A percentile compares a stretch with the other conserved stretches of the same genome.
These are phyloP conservation scores for Enoplosus armatus DNA, from an alignment of 2,797 vertebrate genomes.

Conservation along the genomic window DNA sequence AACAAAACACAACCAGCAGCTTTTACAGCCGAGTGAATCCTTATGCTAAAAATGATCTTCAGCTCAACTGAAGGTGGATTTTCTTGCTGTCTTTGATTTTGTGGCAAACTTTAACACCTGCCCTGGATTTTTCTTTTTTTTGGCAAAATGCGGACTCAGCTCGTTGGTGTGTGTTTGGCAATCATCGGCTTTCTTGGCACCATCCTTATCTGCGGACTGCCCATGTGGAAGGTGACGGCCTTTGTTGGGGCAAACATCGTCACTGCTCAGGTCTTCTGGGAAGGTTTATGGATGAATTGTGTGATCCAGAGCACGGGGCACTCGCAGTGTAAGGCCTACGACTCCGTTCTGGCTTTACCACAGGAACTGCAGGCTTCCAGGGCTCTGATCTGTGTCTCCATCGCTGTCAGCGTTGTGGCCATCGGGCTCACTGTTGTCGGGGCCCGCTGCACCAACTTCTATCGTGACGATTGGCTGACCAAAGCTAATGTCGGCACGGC, in stretches of 20 bases:
- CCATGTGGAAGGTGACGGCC: slow-evolving; percentile 85
- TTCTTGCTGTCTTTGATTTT: not conserved
- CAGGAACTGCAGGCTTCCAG: slow-evolving; percentile 80
- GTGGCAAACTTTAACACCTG: not conserved
- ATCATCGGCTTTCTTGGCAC: slow-evolving; percentile 83
- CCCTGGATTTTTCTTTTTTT: slow-evolving; percentile 8
- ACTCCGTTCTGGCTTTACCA: slow-evolving; percentile 83
- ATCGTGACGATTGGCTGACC: slow-evolving; percentile 52
- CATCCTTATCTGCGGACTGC: slow-evolving; percentile 81
- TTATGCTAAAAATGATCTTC: slow-evolving; percentile 13
- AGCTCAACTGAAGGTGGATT: not conserved
- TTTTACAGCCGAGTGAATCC: not conserved
- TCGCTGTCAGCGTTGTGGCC: slow-evolving; percentile 77
- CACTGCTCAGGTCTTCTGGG: slow-evolving; percentile 83
- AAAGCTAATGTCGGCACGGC: slow-evolving; percentile 77
- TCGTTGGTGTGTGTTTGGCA: slow-evolving; percentile 78
- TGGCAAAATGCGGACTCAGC: slow-evolving; percentile 75
- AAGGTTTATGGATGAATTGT: slow-evolving; percentile 88
- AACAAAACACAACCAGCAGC: slow-evolving; percentile 29
- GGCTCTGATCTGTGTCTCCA: slow-evolving; percentile 80
- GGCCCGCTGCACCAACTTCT: slow-evolving; percentile 81
- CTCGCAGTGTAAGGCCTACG: slow-evolving; percentile 81
- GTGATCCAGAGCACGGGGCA: slow-evolving; percentile 86
- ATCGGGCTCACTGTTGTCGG: slow-evolving; percentile 81
- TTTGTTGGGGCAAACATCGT: slow-evolving; percentile 84